These are phyloP conservation scores for Simalia tracyae DNA, from an alignment of 2,797 vertebrate genomes.

Conservation along the genomic window DNA sequence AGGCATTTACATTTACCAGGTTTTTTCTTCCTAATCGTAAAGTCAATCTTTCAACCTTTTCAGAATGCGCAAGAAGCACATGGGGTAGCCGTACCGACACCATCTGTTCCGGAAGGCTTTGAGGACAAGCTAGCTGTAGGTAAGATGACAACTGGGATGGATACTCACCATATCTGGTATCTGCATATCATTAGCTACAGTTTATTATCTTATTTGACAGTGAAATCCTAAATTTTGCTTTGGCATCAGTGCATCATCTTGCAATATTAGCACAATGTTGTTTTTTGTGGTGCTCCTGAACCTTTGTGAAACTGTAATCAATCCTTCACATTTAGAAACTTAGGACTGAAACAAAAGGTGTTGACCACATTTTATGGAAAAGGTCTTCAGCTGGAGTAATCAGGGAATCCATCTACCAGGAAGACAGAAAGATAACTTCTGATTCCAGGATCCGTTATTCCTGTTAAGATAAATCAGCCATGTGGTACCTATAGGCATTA, in stretches of 20 bases:
- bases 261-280: not conserved
- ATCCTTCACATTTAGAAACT: not conserved
- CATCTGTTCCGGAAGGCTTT: conserved; percentile 74
- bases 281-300: not conserved
- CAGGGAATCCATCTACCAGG: not conserved
- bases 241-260: not conserved
- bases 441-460: not conserved
- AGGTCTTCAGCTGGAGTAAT: not conserved
- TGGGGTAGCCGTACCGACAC: conserved; percentile 77
- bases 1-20: not conserved
- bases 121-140: conserved; percentile 67
- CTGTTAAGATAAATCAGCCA: not conserved
- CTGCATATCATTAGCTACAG: not conserved
- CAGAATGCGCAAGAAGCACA: conserved; percentile 78
- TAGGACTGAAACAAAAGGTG: not conserved
- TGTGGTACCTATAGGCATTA: not conserved
- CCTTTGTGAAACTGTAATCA: not conserved
- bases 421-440: not conserved
- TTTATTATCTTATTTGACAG: not conserved
- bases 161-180: not conserved
- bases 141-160: conserved; percentile 53
- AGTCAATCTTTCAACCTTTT: conserved; percentile 23
- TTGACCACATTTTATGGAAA: not conserved
- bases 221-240: not conserved
- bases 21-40: conserved; percentile 13